Evolutionary conservation across 2,113 vertebrate species (phyloP).

Genomic region (Xenopus laevis): DNA sequence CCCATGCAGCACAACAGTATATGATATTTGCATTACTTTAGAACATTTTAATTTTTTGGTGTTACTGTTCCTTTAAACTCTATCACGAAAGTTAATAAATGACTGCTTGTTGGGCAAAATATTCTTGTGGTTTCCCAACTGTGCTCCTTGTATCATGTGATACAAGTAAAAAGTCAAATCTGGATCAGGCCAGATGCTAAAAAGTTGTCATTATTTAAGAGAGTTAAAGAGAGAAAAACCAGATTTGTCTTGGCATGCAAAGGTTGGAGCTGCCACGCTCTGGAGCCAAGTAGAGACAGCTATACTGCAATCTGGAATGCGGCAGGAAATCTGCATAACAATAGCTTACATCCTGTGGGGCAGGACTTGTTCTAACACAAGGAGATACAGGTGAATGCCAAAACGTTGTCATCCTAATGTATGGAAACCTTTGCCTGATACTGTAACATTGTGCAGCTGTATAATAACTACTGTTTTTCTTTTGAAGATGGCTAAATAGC

Average conservation of each 20-base stretch:
- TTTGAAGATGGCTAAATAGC: no score
- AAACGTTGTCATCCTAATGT: not conserved
- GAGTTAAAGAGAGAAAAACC: not conserved
- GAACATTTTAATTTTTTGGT: no score
- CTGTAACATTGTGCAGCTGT: no score
- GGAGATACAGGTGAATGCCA: conserved; percentile 22
- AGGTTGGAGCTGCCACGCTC: conserved; percentile 5
- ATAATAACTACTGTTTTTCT: no score
- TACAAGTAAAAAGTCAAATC: conserved; percentile 10
- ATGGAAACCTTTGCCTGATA: no score
- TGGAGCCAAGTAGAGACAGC: conserved; percentile 8
- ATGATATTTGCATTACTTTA: no score
- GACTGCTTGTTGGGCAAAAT: not conserved
- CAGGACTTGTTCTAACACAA: not conserved
- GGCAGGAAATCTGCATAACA: conserved; percentile 38
- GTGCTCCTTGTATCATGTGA: not conserved
- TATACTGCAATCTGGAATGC: conserved; percentile 22
- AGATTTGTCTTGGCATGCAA: conserved; percentile 1
- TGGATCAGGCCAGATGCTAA: conserved; percentile 23
- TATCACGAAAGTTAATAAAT: not conserved
- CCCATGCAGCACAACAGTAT: no score
- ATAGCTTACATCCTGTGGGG: conserved; percentile 23
- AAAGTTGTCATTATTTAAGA: conserved; percentile 13
- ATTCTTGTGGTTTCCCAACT: not conserved
- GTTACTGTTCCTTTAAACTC: no score